phyloP scores from a whole-genome alignment of 2,888 invertebrate species.

The Ashinkailepas kermadecensis region DNA sequence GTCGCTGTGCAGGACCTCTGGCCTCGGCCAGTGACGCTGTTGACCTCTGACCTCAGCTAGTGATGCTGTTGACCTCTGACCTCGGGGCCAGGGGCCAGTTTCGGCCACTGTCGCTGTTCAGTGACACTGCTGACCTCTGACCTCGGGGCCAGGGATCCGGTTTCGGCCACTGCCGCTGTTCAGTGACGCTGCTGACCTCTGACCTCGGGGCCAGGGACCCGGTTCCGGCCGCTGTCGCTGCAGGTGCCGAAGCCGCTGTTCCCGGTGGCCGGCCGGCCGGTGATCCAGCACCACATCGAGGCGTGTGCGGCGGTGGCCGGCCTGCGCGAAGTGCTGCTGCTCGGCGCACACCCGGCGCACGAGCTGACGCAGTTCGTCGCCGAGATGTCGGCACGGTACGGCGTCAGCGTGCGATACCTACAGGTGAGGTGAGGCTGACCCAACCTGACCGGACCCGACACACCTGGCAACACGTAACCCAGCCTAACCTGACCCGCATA shows the following conservation, averaged over 20 bases:
- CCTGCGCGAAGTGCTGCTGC: slow-evolving; percentile 82
- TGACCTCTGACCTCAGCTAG: background rate
- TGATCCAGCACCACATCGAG: slow-evolving; percentile 96
- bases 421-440: background rate
- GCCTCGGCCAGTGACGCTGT: too few species aligned
- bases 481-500: too few species aligned
- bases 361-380: slow-evolving; percentile 79
- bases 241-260: slow-evolving; percentile 97
- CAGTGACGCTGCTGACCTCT: too few species aligned
- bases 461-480: too few species aligned
- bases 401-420: slow-evolving; percentile 64
- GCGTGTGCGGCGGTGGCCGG: slow-evolving; percentile 69
- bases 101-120: too few species aligned
- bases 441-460: too few species aligned
- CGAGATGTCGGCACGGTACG: slow-evolving; percentile 75
- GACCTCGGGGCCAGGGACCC: slow-evolving; percentile 65
- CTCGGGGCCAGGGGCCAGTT: too few species aligned
- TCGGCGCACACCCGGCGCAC: slow-evolving; percentile 81
- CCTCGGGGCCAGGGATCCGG: slow-evolving; percentile 49
- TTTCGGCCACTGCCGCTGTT: too few species aligned
- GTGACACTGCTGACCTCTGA: background rate
- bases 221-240: slow-evolving; percentile 90
- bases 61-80: too few species aligned
- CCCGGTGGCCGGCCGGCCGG: slow-evolving; percentile 89
- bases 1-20: too few species aligned